Base-by-base conservation (phyloP, 2,113 vertebrate species). In the Natator depressus region DNA sequence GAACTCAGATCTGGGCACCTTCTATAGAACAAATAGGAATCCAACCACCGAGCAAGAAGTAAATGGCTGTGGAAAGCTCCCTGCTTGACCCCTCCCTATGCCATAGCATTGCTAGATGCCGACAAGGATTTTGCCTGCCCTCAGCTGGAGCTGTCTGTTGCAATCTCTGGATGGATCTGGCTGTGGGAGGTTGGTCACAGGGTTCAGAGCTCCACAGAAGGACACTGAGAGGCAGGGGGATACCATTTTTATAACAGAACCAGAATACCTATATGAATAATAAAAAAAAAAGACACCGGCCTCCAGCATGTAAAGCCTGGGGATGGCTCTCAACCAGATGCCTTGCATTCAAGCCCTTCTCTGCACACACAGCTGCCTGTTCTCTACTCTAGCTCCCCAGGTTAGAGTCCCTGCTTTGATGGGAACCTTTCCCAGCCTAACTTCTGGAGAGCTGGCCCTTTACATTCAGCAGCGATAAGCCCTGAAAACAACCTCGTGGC, bases 341-440 rank as follows among this genome's bases (percentile, higher is more conserved):
- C 19, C 31, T 53, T 35, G 31, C 0, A 0, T 38, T 19, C 29
- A 22, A 9, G 8, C 50, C 47, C 4, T 57, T 6, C 53, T 38
- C 72, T 46, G 27, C 2, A 83, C 7, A 2, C 53, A 9, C 4
- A 65, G 57, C 91, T 85, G 16, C 38, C 49, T 88, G 25, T 5
- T 13, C 62, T 82, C 53, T 38, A 2, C 11, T 94, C 20, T 85
- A 59, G 16, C 0, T 0, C n/a, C 42, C 38, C 25, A 10, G 8
- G 24, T 3, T 3, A 1, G 22, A 10, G 49, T 57, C 35, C 11
- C 35, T 27, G 84, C 80, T 53, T 14, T 75, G 38, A n/a, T 29
- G 65, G 5, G 49, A 51, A n/a, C 62, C 29, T 84, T 53, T 16
- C 84, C 12, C 25, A 24, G 55, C 19, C 2, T 0, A 0, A 25